Base-by-base conservation (phyloP, 2,888 invertebrate species). In the Drosophila mimetica region DNA sequence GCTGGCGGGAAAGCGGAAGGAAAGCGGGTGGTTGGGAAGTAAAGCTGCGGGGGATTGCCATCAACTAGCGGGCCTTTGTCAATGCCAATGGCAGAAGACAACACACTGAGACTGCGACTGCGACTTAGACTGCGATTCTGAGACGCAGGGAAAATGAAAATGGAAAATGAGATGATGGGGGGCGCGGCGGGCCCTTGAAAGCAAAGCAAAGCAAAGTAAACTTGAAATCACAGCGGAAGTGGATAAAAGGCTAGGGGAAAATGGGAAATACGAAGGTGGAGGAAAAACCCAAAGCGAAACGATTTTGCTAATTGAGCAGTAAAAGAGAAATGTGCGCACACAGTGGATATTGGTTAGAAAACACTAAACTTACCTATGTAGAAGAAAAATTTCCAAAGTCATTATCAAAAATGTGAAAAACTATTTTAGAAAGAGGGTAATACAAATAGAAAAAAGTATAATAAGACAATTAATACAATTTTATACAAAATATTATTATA, bases 51-150 rank as follows among this genome's bases (percentile, higher is more conserved):
- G 46, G n/a, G 30, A 25, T 63, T 41, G 48, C 63, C 63, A 61
- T 63, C 63, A 63, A 50, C 63, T 64, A 63, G 34, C 64, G 41
- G 41, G 75, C 52, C 63, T 50, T 54, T 78, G 71, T 76, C 80
- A 80, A 81, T 80, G 80, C 66, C 86, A 82, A 80, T 86, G 78
- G 81, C 86, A 86, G 80, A 72, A 74, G 79, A 63, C 64, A 66
- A 79, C 73, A 50, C 42, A 64, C 48, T 47, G 63, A 22, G 48
- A 53, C 53, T 20, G 16, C 9, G 9, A 37, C 18, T 11, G 39
- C 2, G 37, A 8, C 36, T 48, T 53, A 37, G 47, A 63, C 47
- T 32, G 46, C 37, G 37, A 44, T 11, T 20, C 16, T 25, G 34
- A 37, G 39, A 65, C 30, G 37, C 37, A 42, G 58, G 47, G 32